Base-by-base conservation (phyloP, 2,888 invertebrate genomes). In the Drosophila paucipuncta region DNA sequence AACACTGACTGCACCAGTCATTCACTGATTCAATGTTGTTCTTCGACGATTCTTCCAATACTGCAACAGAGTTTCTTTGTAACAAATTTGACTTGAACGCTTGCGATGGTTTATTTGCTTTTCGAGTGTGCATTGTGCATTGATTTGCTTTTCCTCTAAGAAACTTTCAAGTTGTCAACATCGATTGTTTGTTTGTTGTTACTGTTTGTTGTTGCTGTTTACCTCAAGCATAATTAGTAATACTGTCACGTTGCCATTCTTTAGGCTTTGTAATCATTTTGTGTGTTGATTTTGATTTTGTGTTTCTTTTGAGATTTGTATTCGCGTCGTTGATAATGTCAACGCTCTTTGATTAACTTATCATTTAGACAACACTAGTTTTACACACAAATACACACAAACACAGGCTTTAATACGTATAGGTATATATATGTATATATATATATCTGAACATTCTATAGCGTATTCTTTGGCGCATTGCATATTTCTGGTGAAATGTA, bases 241-340 rank as follows among this genome's bases (percentile, higher is more conserved):
- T 68, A 71, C 69, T 77, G 88, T 89, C 91, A 91, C 87, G 91
- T 61, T 64, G 55, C 53, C 70, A 86, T 86, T 83, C 78, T 80
- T 80, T 59, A 68, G 57, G 71, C 75, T 71, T 54, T 59, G 53
- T 39, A 60, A 57, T 60, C 49, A 47, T 33, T 58, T 22, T 35
- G 33, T 22, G 39, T 55, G 47, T 37, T 55, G 54, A 43, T 55
- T 54, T 67, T 55, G 70, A 30, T 67, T 49, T 65, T 55, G 50
- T 60, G 22, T 47, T 64, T 52, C 67, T 64, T 62, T 50, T 64
- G 25, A 25, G 25, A 78, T 82, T 79, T 74, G 74, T 80, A 69
- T 72, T 77, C 70, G 68, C 37, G 53, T 37, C 43, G 61, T 62
- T 62, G 58, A 54, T 65, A 57, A 70, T 73, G 66, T 70, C 74